A percentile compares a stretch with the other conserved stretches of the same genome.
Conservation (phyloP, 1,140 invertebrate species). For the Ruditapes philippinarum region DNA sequence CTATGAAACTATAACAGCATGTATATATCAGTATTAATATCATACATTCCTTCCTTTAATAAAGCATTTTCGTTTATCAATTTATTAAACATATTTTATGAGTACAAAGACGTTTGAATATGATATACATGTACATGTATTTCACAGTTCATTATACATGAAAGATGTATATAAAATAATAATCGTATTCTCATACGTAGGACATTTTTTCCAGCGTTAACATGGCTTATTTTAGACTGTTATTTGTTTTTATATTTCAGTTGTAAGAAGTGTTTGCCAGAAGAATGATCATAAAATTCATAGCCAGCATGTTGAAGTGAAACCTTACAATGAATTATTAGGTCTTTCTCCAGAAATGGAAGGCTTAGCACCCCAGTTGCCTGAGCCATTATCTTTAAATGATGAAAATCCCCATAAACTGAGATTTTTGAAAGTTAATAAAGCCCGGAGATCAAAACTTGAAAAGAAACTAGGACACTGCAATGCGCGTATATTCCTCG, state of each 20-base stretch:
- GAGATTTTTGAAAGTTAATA: background rate
- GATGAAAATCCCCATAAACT: background rate
- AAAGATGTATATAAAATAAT: too few relatives aligned
- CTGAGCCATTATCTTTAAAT: background rate
- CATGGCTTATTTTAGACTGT: too few relatives aligned
- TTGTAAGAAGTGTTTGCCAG: conserved; percentile 5
- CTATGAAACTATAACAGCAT: too few relatives aligned
- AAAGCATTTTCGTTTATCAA: too few relatives aligned
- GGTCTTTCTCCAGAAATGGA: background rate
- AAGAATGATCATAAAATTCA: background rate
- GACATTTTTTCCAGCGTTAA: too few relatives aligned
- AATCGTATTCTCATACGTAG: too few relatives aligned
- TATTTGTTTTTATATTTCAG: background rate
- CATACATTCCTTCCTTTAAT: too few relatives aligned
- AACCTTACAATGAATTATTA: conserved; percentile 1
- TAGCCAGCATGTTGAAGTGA: background rate
- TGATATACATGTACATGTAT: too few relatives aligned
- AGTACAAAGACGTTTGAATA: too few relatives aligned
- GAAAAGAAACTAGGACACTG: background rate
- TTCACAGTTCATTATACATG: too few relatives aligned
- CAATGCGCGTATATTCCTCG: background rate
- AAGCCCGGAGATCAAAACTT: background rate
- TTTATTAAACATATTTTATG: too few relatives aligned
- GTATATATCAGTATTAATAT: too few relatives aligned
- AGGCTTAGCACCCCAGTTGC: background rate